Conservation (phyloP, 2,113 vertebrate genomes). For the Aviceda subcristata region DNA sequence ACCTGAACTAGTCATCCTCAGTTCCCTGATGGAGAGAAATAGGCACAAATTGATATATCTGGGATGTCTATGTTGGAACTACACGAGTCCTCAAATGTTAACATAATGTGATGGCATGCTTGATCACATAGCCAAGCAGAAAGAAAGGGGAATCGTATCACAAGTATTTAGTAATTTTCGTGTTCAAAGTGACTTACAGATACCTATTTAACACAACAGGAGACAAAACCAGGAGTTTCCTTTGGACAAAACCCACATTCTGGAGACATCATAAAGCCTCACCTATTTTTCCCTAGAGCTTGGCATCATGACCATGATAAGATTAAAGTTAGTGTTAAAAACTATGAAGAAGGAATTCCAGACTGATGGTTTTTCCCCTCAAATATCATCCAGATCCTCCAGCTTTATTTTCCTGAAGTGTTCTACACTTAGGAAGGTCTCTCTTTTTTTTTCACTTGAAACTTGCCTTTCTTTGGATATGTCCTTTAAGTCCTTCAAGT, state of each 20-base stretch:
- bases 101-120: rapidly evolving
- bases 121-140: neutral
- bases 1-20: neutral
- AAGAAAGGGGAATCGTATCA: neutral
- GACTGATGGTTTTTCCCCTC: neutral
- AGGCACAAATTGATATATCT: neutral
- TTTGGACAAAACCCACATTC: neutral
- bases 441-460: neutral
- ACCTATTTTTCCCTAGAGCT: neutral
- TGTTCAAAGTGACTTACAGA: neutral
- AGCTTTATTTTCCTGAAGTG: neutral
- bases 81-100: neutral
- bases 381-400: neutral
- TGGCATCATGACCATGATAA: neutral
- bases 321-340: neutral
- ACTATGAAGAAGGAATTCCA: neutral
- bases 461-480: neutral
- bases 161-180: neutral
- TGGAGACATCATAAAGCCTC: neutral
- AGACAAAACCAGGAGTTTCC: neutral
- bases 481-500: neutral
- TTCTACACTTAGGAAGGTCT: too few species aligned
- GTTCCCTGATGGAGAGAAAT: neutral
- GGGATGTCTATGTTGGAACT: neutral
- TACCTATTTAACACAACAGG: neutral